These are phyloP conservation scores for Ptychadena robeensis DNA, from an alignment of 2,797 vertebrate genomes.

Conservation along the genomic window DNA sequence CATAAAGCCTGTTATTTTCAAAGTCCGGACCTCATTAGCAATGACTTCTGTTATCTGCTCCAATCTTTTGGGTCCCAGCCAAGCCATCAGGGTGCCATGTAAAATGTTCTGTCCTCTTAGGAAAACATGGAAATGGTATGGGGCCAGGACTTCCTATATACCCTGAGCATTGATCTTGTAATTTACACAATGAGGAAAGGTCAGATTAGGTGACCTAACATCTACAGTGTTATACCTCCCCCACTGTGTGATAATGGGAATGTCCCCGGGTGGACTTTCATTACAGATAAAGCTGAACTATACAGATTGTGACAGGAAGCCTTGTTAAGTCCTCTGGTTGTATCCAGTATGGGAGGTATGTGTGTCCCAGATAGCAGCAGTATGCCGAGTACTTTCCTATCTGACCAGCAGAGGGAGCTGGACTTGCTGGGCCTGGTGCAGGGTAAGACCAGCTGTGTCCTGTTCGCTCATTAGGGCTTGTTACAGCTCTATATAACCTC, in stretches of 20 bases:
- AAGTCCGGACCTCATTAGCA: background rate
- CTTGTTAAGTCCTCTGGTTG: no score
- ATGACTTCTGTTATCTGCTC: slow-evolving; percentile 9
- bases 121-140: background rate
- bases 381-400: no score
- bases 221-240: background rate
- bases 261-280: background rate
- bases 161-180: background rate
- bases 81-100: background rate
- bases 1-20: background rate
- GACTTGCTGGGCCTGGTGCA: no score
- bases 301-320: no score
- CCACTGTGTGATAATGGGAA: background rate
- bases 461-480: no score
- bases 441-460: no score
- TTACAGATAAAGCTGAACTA: no score
- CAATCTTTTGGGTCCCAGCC: slow-evolving; percentile 7
- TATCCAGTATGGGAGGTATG: no score
- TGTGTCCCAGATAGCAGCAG: no score
- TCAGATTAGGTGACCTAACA: slow-evolving; percentile 20
- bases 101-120: slow-evolving; percentile 3
- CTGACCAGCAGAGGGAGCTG: no score
- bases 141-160: slow-evolving; percentile 38
- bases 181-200: slow-evolving; percentile 3
- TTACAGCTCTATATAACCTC: no score